Conservation (phyloP, 1,140 invertebrate species). For the Gonatopus flavifemur region DNA sequence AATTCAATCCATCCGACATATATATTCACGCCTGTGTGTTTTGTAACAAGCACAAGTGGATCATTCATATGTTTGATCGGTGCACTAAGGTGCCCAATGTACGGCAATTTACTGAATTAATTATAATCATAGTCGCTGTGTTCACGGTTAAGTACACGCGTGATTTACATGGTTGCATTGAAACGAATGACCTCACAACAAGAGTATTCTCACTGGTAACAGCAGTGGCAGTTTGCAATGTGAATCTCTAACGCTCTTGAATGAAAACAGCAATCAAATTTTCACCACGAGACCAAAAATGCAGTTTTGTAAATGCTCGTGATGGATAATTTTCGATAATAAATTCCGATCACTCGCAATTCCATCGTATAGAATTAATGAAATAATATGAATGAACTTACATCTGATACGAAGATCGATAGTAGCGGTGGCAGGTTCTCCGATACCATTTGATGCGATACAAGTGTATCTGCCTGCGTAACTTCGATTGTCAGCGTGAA, state of each 20-base stretch:
- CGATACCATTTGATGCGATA: slow-evolving; percentile 71
- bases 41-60: slow-evolving; percentile 26
- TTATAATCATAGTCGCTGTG: slow-evolving; percentile 22
- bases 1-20: no score
- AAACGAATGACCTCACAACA: no score
- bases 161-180: slow-evolving; percentile 30
- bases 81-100: slow-evolving; percentile 25
- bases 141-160: slow-evolving; percentile 14
- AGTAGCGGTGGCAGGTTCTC: slow-evolving; percentile 66
- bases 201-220: no score
- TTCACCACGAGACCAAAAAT: no score
- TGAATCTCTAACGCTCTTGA: no score
- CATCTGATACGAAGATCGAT: slow-evolving; percentile 64
- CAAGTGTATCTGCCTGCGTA: slow-evolving; percentile 74
- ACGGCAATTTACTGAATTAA: slow-evolving; percentile 35
- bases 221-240: no score
- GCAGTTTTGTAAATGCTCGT: no score
- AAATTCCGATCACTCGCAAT: no score
- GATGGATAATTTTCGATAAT: no score
- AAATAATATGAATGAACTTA: slow-evolving; percentile 43
- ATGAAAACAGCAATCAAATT: no score
- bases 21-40: no score
- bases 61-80: slow-evolving; percentile 19
- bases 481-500: slow-evolving; percentile 66
- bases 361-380: no score